Conservation (phyloP, 2,113 vertebrate species). For the Sylvicapra grimmia region DNA sequence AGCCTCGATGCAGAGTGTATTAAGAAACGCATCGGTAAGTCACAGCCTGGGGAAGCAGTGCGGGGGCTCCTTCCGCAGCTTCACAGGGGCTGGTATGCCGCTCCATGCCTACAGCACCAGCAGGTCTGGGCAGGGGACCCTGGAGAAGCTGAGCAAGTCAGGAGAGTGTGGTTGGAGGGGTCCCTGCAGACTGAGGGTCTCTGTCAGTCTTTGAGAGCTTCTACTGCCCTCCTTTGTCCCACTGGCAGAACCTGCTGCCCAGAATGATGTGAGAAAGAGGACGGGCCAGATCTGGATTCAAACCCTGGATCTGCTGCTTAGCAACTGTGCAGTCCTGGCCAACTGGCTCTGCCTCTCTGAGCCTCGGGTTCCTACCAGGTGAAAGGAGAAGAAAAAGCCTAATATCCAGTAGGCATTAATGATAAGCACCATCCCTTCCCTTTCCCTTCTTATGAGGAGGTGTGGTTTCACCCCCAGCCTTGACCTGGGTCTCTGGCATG, state of each 20-base stretch:
- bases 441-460: not conserved
- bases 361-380: not conserved
- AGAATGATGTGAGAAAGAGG: not conserved
- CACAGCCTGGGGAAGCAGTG: not conserved
- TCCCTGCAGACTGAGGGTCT: not conserved
- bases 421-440: not conserved
- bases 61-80: not conserved
- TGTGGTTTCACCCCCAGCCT: not conserved
- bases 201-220: not conserved
- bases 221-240: not conserved
- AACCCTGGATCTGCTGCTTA: not conserved
- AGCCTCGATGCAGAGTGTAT: rapidly evolving
- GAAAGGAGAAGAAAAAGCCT: not conserved
- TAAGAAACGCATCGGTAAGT: not conserved
- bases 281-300: not conserved
- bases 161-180: not conserved
- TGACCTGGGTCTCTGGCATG: not conserved
- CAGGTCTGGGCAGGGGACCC: not conserved
- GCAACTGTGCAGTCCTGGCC: not conserved
- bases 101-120: rapidly evolving
- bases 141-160: not conserved
- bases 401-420: not conserved
- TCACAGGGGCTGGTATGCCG: rapidly evolving
- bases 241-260: not conserved
- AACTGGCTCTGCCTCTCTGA: not conserved